Conservation (phyloP, 2,888 invertebrate genomes). For the Hirtodrosophila alboralis region DNA sequence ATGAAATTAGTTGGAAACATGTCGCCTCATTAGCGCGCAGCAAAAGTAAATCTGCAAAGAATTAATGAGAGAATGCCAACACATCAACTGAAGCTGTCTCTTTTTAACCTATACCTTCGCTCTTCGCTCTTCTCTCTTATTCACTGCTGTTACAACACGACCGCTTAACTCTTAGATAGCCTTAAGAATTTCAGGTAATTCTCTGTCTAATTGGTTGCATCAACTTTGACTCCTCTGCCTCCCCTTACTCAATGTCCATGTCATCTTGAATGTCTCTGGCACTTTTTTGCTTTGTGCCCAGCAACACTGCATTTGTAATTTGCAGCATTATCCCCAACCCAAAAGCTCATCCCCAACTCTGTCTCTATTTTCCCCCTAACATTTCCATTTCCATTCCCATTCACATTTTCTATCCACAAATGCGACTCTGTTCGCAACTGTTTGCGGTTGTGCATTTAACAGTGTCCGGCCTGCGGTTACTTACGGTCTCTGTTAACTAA, state of each 20-base stretch:
- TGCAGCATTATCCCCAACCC: background rate
- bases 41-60: slow-evolving; percentile 52
- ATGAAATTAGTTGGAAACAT: slow-evolving; percentile 48
- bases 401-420: too few relatives aligned
- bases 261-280: slow-evolving; percentile 11
- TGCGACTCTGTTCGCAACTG: slow-evolving; percentile 11
- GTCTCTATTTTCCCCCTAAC: too few relatives aligned
- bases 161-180: background rate
- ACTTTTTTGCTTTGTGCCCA: slow-evolving; percentile 4
- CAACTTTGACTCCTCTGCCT: slow-evolving; percentile 43
- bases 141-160: background rate
- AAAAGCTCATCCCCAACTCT: too few relatives aligned
- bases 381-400: too few relatives aligned
- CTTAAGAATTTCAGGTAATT: slow-evolving; percentile 49
- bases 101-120: background rate
- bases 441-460: slow-evolving; percentile 9
- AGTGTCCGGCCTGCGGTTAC: slow-evolving; percentile 18
- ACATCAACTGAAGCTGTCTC: slow-evolving; percentile 13
- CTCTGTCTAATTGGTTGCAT: slow-evolving; percentile 68
- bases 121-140: background rate
- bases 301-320: slow-evolving; percentile 3
- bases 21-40: slow-evolving; percentile 62
- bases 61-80: slow-evolving; percentile 48
- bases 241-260: slow-evolving; percentile 21
- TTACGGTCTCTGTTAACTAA: background rate